These are phyloP conservation scores for Aix galericulata DNA, from an alignment of 2,113 vertebrate genomes.

Conservation along the genomic window DNA sequence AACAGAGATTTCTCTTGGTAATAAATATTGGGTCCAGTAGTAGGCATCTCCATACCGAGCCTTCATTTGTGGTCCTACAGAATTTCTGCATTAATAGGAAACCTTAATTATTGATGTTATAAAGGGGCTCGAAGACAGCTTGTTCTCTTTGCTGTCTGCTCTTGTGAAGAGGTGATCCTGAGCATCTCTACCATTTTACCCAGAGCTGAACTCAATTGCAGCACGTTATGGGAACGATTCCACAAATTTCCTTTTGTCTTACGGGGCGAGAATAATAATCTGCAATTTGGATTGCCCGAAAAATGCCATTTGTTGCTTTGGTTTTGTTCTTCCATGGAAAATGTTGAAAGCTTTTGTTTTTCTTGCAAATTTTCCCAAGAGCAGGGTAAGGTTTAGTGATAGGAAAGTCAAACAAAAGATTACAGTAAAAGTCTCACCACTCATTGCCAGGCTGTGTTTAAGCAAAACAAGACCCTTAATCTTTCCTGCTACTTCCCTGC, in stretches of 20 bases:
- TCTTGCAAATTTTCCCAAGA: neutral
- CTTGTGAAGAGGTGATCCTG: neutral
- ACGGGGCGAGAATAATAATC: neutral
- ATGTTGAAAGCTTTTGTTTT: neutral
- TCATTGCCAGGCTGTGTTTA: neutral
- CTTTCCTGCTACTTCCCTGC: neutral
- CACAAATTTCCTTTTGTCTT: neutral
- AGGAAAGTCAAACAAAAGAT: neutral
- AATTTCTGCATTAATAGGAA: neutral
- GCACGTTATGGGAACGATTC: neutral
- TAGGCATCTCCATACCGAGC: neutral
- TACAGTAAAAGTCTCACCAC: accelerated
- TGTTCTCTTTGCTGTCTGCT: neutral
- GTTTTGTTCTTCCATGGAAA: neutral
- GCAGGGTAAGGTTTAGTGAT: neutral
- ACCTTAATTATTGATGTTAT: neutral
- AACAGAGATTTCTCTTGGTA: neutral
- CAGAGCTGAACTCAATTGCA: neutral
- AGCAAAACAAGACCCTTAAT: neutral
- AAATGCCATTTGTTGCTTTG: neutral
- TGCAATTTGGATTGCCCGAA: neutral
- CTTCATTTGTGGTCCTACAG: neutral
- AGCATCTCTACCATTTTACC: accelerated
- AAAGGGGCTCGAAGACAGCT: neutral
- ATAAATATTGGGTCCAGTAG: neutral